Conservation (phyloP, 2,113 vertebrate species). For the Vulpes ferrilata region DNA sequence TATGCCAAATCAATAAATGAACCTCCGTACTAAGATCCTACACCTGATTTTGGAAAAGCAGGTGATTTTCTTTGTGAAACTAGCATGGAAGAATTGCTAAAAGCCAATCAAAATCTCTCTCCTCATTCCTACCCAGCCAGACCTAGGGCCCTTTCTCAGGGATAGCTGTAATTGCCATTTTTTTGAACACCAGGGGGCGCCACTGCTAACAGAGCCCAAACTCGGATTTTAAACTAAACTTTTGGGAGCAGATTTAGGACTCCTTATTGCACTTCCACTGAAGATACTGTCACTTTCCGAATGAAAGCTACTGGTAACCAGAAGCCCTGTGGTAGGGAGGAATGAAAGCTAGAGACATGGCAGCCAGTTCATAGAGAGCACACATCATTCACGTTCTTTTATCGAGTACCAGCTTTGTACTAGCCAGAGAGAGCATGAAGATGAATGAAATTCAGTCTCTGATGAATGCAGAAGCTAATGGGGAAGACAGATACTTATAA, state of each 20-base stretch:
- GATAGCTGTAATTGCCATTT: constrained; percentile 7
- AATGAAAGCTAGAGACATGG: background rate
- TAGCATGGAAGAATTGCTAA: background rate
- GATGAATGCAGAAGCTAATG: constrained; percentile 11
- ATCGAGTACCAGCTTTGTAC: background rate
- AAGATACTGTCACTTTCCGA: constrained; percentile 38
- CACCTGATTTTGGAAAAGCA: background rate
- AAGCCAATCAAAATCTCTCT: background rate
- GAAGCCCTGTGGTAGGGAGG: background rate
- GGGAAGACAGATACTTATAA: background rate
- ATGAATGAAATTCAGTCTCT: constrained; percentile 31
- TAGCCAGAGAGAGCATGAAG: constrained; percentile 3
- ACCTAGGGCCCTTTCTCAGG: background rate
- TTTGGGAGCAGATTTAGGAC: constrained; percentile 5
- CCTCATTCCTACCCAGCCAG: background rate
- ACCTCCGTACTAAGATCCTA: constrained; percentile 38
- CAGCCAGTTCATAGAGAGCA: background rate
- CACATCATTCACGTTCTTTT: constrained; percentile 11
- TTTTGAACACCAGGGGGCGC: constrained; percentile 72
- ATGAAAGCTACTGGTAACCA: constrained; percentile 38
- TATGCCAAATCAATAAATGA: background rate
- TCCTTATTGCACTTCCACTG: background rate
- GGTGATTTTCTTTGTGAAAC: constrained; percentile 14
- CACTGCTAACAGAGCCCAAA: constrained; percentile 21
- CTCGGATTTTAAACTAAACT: background rate